These are phyloP conservation scores for Drosophila parvula DNA, from an alignment of 1,140 invertebrate species.

Conservation along the genomic window DNA sequence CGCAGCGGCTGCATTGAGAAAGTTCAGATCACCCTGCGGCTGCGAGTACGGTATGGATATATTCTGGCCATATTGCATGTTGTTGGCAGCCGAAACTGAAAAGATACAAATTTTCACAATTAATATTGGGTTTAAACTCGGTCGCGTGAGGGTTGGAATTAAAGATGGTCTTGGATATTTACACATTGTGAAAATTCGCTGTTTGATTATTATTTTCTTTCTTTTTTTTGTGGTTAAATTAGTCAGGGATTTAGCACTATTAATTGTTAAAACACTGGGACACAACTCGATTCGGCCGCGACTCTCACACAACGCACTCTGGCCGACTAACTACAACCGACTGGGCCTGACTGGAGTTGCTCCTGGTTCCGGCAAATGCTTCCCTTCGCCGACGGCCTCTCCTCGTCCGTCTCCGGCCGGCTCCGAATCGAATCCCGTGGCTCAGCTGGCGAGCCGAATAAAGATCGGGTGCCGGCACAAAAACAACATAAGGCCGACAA, in stretches of 20 bases:
- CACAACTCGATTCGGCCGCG: conserved; percentile 34
- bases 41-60: conserved; percentile 84
- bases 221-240: background rate
- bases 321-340: conserved; percentile 78
- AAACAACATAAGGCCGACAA: conserved; percentile 57
- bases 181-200: conserved; percentile 28
- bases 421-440: conserved; percentile 33
- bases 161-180: conserved; percentile 3
- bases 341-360: conserved; percentile 51
- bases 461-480: conserved; percentile 75
- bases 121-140: background rate
- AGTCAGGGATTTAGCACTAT: conserved; percentile 19
- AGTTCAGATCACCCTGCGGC: conserved; percentile 83
- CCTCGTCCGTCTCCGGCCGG: conserved; percentile 24
- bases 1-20: conserved; percentile 79
- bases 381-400: background rate
- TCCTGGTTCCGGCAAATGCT: conserved; percentile 50
- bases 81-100: conserved; percentile 82
- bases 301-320: conserved; percentile 62
- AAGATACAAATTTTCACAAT: conserved; percentile 22
- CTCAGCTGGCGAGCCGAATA: conserved; percentile 57
- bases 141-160: background rate
- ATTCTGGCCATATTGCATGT: conserved; percentile 84
- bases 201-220: background rate
- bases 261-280: conserved; percentile 32